Percentiles rank a stretch among this genome's conserved stretches.
These are phyloP conservation scores for Zelostemma sp. DNA, from an alignment of 1,140 invertebrate species.

Conservation along the genomic window DNA sequence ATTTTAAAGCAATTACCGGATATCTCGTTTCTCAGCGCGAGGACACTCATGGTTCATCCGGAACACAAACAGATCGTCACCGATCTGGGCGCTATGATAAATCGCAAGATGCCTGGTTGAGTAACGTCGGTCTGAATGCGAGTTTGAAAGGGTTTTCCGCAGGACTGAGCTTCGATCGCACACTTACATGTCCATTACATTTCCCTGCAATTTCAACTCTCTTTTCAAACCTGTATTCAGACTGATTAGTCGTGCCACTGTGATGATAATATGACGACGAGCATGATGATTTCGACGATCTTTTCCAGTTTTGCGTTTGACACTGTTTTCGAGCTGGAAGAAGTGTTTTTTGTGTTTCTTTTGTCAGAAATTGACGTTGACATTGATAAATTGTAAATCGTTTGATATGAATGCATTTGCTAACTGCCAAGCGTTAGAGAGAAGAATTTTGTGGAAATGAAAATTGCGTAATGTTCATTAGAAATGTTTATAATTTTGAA, in stretches of 20 bases:
- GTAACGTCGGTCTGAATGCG: conserved; percentile 69
- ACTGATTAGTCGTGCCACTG: conserved; percentile 26
- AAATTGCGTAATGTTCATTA: neutral
- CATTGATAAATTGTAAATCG: too few relatives aligned
- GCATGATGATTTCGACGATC: conserved; percentile 3
- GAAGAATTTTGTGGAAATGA: conserved; percentile 1
- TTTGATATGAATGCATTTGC: too few relatives aligned
- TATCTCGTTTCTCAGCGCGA: conserved; percentile 64
- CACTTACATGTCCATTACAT: neutral
- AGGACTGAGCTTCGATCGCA: neutral
- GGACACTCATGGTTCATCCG: conserved; percentile 64
- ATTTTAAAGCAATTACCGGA: conserved; percentile 66
- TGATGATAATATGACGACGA: neutral
- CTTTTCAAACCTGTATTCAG: conserved; percentile 60
- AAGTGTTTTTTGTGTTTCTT: too few relatives aligned
- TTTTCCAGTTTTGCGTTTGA: conserved; percentile 2
- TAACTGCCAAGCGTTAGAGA: neutral
- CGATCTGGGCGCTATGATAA: conserved; percentile 67
- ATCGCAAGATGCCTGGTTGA: conserved; percentile 70
- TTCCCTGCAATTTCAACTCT: conserved; percentile 28
- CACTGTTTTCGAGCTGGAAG: too few relatives aligned
- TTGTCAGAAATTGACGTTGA: too few relatives aligned
- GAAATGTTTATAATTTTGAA: neutral
- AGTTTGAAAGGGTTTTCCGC: conserved; percentile 51
- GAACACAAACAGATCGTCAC: conserved; percentile 64